phyloP scores from a whole-genome alignment of 1,140 invertebrate genomes.

The Nasonia vitripennis region DNA sequence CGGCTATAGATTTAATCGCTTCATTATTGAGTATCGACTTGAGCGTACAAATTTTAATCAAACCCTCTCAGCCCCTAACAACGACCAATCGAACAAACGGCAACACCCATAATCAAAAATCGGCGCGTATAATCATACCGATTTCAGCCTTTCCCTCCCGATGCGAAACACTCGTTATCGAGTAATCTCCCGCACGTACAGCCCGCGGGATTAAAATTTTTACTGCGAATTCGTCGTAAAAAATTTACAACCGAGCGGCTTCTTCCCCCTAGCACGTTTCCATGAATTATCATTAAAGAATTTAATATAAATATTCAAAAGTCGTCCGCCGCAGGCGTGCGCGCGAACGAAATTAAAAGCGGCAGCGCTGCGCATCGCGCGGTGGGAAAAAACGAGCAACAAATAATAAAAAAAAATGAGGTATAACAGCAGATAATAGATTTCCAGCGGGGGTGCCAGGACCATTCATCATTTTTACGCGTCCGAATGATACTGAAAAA shows the following conservation, averaged over 20 bases:
- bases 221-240: background rate
- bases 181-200: too few species aligned
- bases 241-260: background rate
- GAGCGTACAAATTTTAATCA: too few species aligned
- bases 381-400: background rate
- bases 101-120: too few species aligned
- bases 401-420: constrained; percentile 2
- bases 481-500: background rate
- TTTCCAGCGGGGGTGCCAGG: background rate
- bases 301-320: background rate
- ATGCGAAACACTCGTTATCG: too few species aligned
- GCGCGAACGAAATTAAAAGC: background rate
- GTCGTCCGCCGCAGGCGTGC: background rate
- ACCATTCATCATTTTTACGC: background rate
- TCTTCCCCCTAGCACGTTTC: background rate
- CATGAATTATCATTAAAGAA: constrained; percentile 1
- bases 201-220: background rate
- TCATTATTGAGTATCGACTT: background rate
- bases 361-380: too few species aligned
- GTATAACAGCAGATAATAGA: background rate
- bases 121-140: too few species aligned
- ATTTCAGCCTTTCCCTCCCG: too few species aligned
- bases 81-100: too few species aligned
- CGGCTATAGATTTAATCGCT: background rate
- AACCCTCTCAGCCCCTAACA: too few species aligned